Percentiles rank a stretch among this genome's conserved stretches.
These are phyloP conservation scores for Perca schrenkii DNA, from an alignment of 2,113 vertebrate species.

Conservation along the genomic window DNA sequence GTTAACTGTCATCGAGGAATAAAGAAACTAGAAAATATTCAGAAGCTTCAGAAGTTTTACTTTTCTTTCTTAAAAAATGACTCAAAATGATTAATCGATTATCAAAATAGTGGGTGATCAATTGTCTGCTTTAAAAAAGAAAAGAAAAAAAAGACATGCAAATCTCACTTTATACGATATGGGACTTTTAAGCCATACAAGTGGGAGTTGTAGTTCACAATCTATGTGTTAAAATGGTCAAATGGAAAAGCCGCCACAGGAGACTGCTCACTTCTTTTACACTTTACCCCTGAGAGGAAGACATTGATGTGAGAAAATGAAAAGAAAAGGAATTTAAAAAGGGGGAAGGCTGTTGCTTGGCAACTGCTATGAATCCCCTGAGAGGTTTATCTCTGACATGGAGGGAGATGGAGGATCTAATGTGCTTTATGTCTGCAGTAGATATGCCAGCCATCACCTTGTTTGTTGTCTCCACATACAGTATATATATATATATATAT, in stretches of 20 bases:
- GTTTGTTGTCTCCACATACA: slow-evolving; percentile 22
- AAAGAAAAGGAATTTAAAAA: slow-evolving; percentile 57
- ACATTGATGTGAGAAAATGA: slow-evolving; percentile 63
- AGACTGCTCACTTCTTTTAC: slow-evolving; percentile 44
- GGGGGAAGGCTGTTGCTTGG: slow-evolving; percentile 80
- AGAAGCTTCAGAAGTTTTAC: no score
- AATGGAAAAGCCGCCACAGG: slow-evolving; percentile 47
- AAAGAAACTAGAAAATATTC: no score
- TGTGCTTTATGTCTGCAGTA: slow-evolving; percentile 32
- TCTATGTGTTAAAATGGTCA: slow-evolving; percentile 43
- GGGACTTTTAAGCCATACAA: background rate
- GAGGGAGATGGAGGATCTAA: slow-evolving; percentile 62
- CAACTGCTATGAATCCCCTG: slow-evolving; percentile 78
- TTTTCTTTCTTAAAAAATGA: no score
- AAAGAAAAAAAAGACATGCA: no score
- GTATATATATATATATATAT: background rate
- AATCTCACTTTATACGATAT: no score
- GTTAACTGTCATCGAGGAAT: no score
- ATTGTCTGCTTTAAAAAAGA: no score
- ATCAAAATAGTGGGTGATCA: no score
- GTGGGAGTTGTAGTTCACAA: background rate
- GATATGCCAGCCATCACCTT: slow-evolving; percentile 42
- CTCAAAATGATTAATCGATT: no score
- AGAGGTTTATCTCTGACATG: slow-evolving; percentile 74
- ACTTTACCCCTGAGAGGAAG: slow-evolving; percentile 52